These are phyloP conservation scores for Hypothenemus hampei DNA, from an alignment of 1,140 invertebrate genomes.

Conservation along the genomic window DNA sequence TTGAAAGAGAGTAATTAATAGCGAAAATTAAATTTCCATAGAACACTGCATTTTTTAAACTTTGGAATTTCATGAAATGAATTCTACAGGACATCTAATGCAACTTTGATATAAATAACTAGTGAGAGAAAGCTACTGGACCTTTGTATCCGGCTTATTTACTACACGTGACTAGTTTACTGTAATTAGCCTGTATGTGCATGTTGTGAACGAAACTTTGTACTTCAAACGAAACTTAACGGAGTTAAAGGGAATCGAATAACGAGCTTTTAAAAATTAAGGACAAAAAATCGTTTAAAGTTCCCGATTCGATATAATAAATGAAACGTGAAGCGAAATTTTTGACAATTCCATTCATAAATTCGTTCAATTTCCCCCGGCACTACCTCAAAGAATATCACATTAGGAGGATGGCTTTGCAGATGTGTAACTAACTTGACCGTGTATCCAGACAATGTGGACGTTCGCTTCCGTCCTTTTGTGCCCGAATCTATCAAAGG, in stretches of 20 bases:
- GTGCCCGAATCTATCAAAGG: conserved; percentile 8
- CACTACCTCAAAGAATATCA: conserved; percentile 6
- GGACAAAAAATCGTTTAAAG: too few species aligned
- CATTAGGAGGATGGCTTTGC: conserved; percentile 7
- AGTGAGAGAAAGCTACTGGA: not conserved
- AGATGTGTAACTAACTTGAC: conserved; percentile 11
- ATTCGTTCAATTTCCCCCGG: not conserved
- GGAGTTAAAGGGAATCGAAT: too few species aligned
- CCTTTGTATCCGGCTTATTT: conserved; percentile 13
- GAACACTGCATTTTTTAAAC: too few species aligned
- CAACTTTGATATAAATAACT: conserved; percentile 6
- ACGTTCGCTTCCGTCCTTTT: conserved; percentile 12
- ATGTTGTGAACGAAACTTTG: not conserved
- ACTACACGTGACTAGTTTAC: conserved; percentile 11
- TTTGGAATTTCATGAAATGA: too few species aligned
- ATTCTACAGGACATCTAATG: not conserved
- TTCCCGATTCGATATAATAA: too few species aligned
- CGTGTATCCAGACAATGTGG: conserved; percentile 13
- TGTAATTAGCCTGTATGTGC: conserved; percentile 9
- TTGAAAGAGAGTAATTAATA: not conserved
- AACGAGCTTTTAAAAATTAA: too few species aligned
- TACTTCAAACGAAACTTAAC: not conserved
- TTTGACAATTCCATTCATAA: not conserved
- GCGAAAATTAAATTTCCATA: not conserved
- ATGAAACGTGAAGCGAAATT: too few species aligned